A percentile compares a stretch with the other conserved stretches of the same genome.
These are phyloP conservation scores for Drosophila diplacantha DNA, from an alignment of 2,888 invertebrate genomes.

Conservation along the genomic window DNA sequence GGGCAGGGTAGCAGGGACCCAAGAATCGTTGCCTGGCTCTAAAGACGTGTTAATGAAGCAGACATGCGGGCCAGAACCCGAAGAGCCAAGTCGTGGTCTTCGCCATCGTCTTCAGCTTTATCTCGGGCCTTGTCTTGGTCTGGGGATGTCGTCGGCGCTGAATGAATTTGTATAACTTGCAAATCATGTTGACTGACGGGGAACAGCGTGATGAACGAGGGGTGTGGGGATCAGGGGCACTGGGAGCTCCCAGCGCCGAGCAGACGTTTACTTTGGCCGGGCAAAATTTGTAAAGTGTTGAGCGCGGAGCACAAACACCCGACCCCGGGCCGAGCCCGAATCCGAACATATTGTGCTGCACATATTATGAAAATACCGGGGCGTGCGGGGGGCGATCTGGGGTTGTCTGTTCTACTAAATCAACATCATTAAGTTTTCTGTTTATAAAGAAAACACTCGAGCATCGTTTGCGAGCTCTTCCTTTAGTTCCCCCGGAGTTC, in stretches of 20 bases:
- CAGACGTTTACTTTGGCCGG: conserved; percentile 39
- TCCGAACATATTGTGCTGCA: conserved; percentile 57
- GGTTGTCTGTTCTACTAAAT: conserved; percentile 63
- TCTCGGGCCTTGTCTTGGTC: conserved; percentile 22
- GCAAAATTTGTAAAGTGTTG: conserved; percentile 56
- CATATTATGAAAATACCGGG: conserved; percentile 53
- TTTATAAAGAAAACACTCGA: conserved; percentile 73
- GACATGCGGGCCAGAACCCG: conserved; percentile 57
- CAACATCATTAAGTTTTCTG: conserved; percentile 73
- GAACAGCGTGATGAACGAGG: conserved; percentile 21
- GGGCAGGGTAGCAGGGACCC: conserved; percentile 20
- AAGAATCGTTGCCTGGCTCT: conserved; percentile 33
- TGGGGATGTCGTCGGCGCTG: conserved; percentile 44
- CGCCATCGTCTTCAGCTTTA: conserved; percentile 19
- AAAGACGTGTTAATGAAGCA: conserved; percentile 72
- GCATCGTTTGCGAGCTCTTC: conserved; percentile 42
- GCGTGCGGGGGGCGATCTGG: conserved; percentile 14
- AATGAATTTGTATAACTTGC: conserved; percentile 71
- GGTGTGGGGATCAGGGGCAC: background rate
- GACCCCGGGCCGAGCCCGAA: conserved; percentile 32
- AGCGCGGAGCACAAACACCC: conserved; percentile 37
- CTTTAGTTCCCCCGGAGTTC: conserved; percentile 28
- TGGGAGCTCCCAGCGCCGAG: conserved; percentile 1
- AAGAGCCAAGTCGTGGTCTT: conserved; percentile 44
- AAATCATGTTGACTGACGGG: conserved; percentile 71